These are phyloP conservation scores for Sphaerodactylus townsendi DNA, from an alignment of 2,113 vertebrate species.

Conservation along the genomic window DNA sequence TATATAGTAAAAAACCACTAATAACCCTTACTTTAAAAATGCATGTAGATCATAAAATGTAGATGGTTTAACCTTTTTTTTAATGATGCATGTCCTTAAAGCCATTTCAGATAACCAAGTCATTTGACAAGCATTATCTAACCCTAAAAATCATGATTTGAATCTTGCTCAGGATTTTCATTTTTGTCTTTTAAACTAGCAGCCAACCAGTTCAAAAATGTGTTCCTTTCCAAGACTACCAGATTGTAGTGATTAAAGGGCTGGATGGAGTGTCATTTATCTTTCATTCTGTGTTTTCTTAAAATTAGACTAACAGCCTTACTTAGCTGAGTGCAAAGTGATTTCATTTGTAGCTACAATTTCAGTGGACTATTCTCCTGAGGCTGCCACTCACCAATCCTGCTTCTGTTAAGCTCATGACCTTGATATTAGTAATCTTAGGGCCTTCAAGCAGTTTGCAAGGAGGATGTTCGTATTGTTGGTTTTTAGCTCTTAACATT, in stretches of 20 bases:
- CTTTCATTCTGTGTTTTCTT: slow-evolving; percentile 37
- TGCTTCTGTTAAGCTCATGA: slow-evolving; percentile 40
- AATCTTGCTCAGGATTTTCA: slow-evolving; percentile 33
- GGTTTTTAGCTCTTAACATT: background rate
- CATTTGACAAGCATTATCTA: slow-evolving; percentile 26
- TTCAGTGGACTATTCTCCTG: slow-evolving; percentile 39
- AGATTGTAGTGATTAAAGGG: slow-evolving; percentile 36
- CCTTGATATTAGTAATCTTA: slow-evolving; percentile 31
- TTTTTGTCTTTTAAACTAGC: slow-evolving; percentile 35
- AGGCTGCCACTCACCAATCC: slow-evolving; percentile 37
- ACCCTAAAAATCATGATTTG: slow-evolving; percentile 19
- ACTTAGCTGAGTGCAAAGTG: slow-evolving; percentile 35
- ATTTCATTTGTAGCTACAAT: slow-evolving; percentile 59
- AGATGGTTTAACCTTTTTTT: background rate
- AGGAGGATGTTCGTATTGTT: background rate
- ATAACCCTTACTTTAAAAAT: background rate
- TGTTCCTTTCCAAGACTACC: slow-evolving; percentile 23
- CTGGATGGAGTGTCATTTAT: slow-evolving; percentile 32
- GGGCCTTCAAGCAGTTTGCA: background rate
- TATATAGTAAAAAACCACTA: background rate
- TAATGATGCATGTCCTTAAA: background rate
- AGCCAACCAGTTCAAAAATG: slow-evolving; percentile 35
- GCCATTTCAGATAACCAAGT: slow-evolving; percentile 18
- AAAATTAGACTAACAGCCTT: slow-evolving; percentile 44
- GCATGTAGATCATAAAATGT: background rate